phyloP scores from a whole-genome alignment of 2,113 vertebrate species.

The Sisor rabdophorus region DNA sequence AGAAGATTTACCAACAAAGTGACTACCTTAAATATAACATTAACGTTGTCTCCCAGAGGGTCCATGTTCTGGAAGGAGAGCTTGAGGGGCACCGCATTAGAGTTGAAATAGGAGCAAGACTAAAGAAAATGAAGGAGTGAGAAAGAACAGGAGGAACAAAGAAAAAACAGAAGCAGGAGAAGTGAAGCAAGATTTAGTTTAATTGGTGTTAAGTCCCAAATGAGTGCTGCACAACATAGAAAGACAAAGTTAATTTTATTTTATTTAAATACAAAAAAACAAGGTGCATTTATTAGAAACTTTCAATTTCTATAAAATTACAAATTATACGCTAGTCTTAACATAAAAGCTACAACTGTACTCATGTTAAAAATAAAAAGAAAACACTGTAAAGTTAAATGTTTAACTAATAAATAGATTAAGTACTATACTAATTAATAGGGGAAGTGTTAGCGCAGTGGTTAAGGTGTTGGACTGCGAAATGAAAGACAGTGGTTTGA shows the following conservation, averaged over 20 bases:
- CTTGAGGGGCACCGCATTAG: constrained; percentile 92
- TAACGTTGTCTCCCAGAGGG: constrained; percentile 83
- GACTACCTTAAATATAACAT: constrained; percentile 91
- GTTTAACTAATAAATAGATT: no score
- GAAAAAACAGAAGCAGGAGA: background rate
- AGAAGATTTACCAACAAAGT: background rate
- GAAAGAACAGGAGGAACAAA: background rate
- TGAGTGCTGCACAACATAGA: background rate
- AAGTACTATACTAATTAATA: no score
- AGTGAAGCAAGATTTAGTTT: background rate
- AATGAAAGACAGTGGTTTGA: no score
- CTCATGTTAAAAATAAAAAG: no score
- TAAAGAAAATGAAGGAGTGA: constrained; percentile 38
- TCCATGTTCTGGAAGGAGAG: constrained; percentile 90
- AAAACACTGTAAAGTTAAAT: no score
- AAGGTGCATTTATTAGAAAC: background rate
- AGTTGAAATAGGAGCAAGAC: constrained; percentile 97
- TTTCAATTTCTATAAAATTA: background rate
- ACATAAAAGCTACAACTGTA: no score
- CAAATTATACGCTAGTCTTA: no score
- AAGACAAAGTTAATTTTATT: no score
- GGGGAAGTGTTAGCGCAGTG: no score
- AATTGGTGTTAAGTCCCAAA: background rate
- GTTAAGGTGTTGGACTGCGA: no score
- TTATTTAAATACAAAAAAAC: background rate